Percentiles rank a stretch among this genome's conserved stretches.
Evolutionary conservation across 2,113 vertebrate genomes (phyloP).

Genomic region (Chrysemys picta): DNA sequence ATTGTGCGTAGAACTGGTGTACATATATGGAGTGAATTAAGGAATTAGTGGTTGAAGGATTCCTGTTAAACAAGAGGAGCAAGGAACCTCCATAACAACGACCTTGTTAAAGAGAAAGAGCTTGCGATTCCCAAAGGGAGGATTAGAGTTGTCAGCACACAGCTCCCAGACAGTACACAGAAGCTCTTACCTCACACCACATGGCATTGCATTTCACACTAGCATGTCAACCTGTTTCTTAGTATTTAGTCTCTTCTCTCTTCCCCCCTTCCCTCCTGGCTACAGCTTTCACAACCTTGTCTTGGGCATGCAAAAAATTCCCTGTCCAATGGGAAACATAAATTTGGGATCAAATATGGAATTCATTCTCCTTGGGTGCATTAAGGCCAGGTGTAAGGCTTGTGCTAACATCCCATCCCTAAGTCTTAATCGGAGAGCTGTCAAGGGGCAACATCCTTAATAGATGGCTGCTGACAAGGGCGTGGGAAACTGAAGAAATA

Average conservation of each 20-base stretch:
- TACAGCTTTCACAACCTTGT: background rate
- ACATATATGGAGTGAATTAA: background rate
- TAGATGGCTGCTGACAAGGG: background rate
- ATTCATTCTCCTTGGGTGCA: background rate
- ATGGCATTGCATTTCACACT: background rate
- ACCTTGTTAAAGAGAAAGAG: background rate
- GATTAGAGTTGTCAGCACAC: background rate
- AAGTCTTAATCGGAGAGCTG: background rate
- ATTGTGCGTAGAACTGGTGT: background rate
- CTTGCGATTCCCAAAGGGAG: background rate
- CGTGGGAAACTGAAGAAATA: background rate
- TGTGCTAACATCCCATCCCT: background rate
- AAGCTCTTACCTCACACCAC: background rate
- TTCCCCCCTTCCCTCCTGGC: no score
- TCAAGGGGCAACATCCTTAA: background rate
- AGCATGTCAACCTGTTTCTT: background rate
- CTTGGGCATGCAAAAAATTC: background rate
- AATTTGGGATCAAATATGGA: background rate
- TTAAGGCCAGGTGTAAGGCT: background rate
- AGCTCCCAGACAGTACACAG: background rate
- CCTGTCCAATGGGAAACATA: background rate
- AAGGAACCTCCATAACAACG: background rate
- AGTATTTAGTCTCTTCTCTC: background rate
- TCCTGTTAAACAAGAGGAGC: background rate
- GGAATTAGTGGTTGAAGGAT: background rate